Conservation (phyloP, 1,140 invertebrate genomes). For the Metopolophium dirhodum region DNA sequence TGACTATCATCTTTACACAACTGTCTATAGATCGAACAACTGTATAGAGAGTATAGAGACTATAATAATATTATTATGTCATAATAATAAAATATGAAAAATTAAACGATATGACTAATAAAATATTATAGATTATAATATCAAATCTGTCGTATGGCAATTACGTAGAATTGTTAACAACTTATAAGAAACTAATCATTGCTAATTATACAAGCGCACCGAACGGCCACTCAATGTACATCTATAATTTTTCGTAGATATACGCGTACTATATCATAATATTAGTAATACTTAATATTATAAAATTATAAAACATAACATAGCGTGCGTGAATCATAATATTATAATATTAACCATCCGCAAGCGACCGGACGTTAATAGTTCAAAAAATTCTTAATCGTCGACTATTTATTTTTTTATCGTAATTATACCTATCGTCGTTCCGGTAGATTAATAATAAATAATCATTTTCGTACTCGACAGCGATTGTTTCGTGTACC, state of each 20-base stretch:
- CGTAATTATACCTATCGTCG: not conserved
- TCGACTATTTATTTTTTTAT: not conserved
- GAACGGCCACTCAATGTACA: not conserved
- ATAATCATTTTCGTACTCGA: too few species aligned
- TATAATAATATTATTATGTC: not conserved
- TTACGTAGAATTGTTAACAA: not conserved
- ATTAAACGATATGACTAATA: not conserved
- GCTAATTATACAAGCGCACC: not conserved
- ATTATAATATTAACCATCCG: not conserved
- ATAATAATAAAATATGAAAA: not conserved
- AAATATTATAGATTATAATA: not conserved
- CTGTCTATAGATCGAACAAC: not conserved
- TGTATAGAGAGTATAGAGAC: not conserved
- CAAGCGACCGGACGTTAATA: not conserved
- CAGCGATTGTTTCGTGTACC: too few species aligned
- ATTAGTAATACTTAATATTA: not conserved
- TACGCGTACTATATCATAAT: not conserved
- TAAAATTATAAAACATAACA: not conserved
- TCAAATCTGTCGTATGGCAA: not conserved
- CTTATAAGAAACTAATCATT: not conserved
- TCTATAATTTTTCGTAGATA: not conserved
- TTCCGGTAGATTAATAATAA: not conserved
- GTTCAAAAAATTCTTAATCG: not conserved
- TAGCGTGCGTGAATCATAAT: not conserved
- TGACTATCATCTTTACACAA: not conserved